Evolutionary conservation across 2,797 vertebrate species (phyloP), one percentile per base, ranked within the genome.

Genomic region (Sebastes trivittatus): DNA sequence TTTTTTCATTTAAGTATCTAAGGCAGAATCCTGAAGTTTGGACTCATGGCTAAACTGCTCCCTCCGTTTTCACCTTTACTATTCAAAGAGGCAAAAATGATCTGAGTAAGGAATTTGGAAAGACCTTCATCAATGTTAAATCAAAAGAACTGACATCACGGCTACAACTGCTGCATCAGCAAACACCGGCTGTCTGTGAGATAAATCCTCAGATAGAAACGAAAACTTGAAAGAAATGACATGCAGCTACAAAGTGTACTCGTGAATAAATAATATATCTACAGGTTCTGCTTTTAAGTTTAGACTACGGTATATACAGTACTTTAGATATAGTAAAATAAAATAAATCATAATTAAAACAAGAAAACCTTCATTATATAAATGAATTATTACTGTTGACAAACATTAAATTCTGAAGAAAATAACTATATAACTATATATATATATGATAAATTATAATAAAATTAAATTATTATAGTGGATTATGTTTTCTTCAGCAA

Each of bases 1-100:
- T 42, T 34, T 52, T 23, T 66, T 7, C 23, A 52, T 32, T 14
- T 10, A 10, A 55, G 13, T 70, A 3, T 58, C 46, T 29, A 18
- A 29, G 23, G 9, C 55, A 72, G 29, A 64, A 38, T 70, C 25
- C 7, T 63, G 6, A 10, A 9, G 20, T 71, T 61, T 79, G 6
- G n/a, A 61, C 16, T 70, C 3, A 5, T 63, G 36, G 7, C 32
- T 23, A 18, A 64, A 46, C 13, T 23, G 25, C 61, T 23, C 4
- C 20, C 61, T 66, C 18, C 1, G 1, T 68, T 75, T 38, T 63
- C 22, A 75, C 29, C 58, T 67, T 75, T 29, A 34, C 4, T 30
- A 46, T 76, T 72, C 63, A 82, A 64, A 78, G 29, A 68, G 2
- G 27, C 18, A 79, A 62, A 66, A 73, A 73, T 32, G 5, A 77